Percentiles rank a stretch among this genome's conserved stretches.
Conservation (phyloP, 2,113 vertebrate species). For the Tympanuchus pallidicinctus region DNA sequence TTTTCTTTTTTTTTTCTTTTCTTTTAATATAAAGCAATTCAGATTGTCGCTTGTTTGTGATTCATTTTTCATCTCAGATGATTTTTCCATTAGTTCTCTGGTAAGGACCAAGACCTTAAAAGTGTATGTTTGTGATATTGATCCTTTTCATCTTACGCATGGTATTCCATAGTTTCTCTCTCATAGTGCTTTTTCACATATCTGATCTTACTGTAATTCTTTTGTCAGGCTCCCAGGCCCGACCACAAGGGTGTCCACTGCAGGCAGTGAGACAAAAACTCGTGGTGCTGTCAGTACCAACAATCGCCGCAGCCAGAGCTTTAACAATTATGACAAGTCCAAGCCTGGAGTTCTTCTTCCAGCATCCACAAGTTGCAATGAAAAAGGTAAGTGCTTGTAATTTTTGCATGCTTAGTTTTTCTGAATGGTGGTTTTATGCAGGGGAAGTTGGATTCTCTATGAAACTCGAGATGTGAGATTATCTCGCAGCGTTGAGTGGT, state of each 20-base stretch:
- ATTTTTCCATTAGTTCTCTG: background rate
- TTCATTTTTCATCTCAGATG: background rate
- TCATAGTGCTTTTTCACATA: background rate
- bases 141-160: conserved; percentile 15
- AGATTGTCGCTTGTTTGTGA: background rate
- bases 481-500: background rate
- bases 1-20: background rate
- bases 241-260: conserved; percentile 86
- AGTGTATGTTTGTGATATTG: background rate
- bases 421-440: accelerated
- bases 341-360: conserved; percentile 84
- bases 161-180: background rate
- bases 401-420: background rate
- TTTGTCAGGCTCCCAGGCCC: conserved; percentile 92
- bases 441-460: background rate
- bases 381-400: conserved; percentile 84
- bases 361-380: conserved; percentile 59
- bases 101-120: background rate
- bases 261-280: conserved; percentile 88
- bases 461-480: background rate
- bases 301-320: conserved; percentile 95
- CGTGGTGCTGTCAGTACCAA: conserved; percentile 83
- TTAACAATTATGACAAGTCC: conserved; percentile 91
- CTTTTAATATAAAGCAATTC: background rate
- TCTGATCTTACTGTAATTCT: conserved; percentile 9